Conservation (phyloP, 2,888 invertebrate species). For the Pristionchus fissidentatus region DNA sequence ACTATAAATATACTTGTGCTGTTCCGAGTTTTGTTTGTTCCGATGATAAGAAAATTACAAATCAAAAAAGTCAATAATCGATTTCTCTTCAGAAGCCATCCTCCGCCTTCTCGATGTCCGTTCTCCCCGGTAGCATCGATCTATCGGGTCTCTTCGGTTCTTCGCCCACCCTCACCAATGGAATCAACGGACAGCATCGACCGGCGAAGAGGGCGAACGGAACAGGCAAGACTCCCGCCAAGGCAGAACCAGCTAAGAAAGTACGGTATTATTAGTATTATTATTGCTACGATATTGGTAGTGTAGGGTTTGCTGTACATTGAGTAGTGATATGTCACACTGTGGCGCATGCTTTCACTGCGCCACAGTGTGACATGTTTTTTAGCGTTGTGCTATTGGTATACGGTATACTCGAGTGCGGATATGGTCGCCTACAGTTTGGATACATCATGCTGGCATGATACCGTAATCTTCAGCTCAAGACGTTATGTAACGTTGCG, state of each 20-base stretch:
- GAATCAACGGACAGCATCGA: slow-evolving; percentile 32
- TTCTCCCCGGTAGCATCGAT: not conserved
- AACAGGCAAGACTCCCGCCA: not conserved
- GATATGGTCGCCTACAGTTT: too few relatives aligned
- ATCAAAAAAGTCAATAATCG: too few relatives aligned
- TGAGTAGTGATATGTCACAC: too few relatives aligned
- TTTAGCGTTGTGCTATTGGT: too few relatives aligned
- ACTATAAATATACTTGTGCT: too few relatives aligned
- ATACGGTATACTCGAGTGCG: too few relatives aligned
- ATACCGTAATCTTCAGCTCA: not conserved
- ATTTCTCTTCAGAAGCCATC: not conserved
- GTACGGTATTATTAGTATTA: not conserved
- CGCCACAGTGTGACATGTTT: too few relatives aligned
- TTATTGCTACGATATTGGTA: not conserved
- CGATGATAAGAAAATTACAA: too few relatives aligned
- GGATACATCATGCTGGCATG: too few relatives aligned
- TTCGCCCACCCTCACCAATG: not conserved
- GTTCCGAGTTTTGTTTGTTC: too few relatives aligned
- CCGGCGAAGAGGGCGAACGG: not conserved
- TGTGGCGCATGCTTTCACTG: too few relatives aligned
- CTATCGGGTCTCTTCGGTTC: slow-evolving; percentile 34
- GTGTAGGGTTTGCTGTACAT: not conserved
- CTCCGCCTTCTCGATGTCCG: not conserved
- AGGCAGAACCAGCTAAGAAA: not conserved
- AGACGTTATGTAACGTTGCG: not conserved